Conservation (phyloP, 2,888 invertebrate species). For the Hemithea aestivaria region DNA sequence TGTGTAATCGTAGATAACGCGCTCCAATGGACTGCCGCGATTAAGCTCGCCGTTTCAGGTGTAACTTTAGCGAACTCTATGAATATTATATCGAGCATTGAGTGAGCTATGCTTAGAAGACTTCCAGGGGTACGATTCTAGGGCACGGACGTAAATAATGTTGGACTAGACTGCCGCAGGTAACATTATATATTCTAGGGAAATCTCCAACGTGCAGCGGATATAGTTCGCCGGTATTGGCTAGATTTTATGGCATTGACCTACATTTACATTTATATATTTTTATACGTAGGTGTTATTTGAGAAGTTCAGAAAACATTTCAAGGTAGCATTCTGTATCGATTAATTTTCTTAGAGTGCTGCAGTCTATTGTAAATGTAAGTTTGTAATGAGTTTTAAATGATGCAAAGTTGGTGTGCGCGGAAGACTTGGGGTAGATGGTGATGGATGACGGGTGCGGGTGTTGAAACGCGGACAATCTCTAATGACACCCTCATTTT, state of each 20-base stretch:
- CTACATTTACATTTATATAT: conserved; percentile 10
- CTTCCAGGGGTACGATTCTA: not conserved
- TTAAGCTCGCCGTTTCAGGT: conserved; percentile 2
- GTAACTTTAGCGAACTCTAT: conserved; percentile 7
- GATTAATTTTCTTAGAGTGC: conserved; percentile 1
- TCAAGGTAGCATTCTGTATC: conserved; percentile 11
- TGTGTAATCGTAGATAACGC: conserved; percentile 5
- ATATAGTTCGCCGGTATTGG: conserved; percentile 9
- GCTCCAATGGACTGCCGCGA: conserved; percentile 10
- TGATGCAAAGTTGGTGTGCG: conserved; percentile 9
- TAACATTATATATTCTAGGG: conserved; percentile 1
- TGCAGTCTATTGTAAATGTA: not conserved
- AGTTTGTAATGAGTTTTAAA: conserved; percentile 13
- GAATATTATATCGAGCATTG: conserved; percentile 7
- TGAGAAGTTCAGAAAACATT: conserved; percentile 2
- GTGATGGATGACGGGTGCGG: conserved; percentile 40
- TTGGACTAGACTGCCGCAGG: no score
- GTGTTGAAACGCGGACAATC: conserved; percentile 24
- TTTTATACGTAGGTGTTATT: conserved; percentile 5
- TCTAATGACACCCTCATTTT: conserved; percentile 52
- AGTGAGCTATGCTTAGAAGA: not conserved
- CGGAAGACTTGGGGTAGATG: conserved; percentile 25
- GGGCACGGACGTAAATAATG: not conserved
- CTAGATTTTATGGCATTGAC: conserved; percentile 12
- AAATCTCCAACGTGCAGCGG: conserved; percentile 5